These are phyloP conservation scores for Tarsius wallacei DNA, from an alignment of 2,797 vertebrate species.

Conservation along the genomic window DNA sequence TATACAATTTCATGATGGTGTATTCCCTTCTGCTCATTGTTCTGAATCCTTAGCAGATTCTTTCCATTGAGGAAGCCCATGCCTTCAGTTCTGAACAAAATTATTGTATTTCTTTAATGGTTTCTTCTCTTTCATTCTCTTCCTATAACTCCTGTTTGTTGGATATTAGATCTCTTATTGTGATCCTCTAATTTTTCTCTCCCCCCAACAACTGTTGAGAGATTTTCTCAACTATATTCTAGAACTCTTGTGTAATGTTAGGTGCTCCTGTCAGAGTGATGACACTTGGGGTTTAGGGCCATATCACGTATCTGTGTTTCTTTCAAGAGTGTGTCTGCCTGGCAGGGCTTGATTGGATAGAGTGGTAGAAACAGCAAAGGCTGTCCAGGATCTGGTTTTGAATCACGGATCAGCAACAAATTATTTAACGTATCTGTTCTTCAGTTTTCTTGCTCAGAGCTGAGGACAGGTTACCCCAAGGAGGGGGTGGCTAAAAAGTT, in stretches of 20 bases:
- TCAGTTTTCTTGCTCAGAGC: constrained; percentile 35
- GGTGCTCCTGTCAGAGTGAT: neutral
- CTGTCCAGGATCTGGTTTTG: neutral
- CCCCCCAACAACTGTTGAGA: neutral
- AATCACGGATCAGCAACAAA: neutral
- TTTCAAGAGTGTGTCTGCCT: neutral
- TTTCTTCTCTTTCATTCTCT: neutral
- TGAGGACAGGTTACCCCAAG: neutral
- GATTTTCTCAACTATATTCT: neutral
- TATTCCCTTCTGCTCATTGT: neutral
- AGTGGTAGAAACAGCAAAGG: neutral
- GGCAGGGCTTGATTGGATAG: neutral
- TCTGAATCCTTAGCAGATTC: neutral
- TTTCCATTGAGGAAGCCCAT: neutral
- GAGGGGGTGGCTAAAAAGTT: neutral
- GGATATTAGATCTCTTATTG: constrained; percentile 26
- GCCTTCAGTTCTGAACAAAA: neutral
- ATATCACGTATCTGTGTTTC: neutral
- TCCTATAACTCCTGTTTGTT: constrained; percentile 10
- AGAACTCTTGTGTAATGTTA: neutral
- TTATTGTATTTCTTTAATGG: neutral
- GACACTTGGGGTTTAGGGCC: neutral
- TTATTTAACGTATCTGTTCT: constrained; percentile 34
- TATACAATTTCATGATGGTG: neutral
- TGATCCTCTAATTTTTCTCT: neutral